Percentiles rank a stretch among this genome's conserved stretches.
Evolutionary conservation across 2,797 vertebrate genomes (phyloP).

Genomic region (Myotis myotis): DNA sequence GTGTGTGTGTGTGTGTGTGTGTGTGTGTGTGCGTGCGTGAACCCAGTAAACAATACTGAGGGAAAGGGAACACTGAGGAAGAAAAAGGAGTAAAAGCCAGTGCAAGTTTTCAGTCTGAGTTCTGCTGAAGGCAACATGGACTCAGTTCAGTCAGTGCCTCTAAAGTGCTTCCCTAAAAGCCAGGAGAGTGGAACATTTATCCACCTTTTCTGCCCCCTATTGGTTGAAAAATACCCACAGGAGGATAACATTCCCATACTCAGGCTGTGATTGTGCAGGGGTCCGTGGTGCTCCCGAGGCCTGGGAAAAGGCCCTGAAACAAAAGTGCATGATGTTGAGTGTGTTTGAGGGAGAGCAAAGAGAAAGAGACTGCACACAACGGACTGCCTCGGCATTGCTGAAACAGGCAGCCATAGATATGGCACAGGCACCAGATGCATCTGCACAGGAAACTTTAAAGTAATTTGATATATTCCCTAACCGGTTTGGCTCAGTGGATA

Average conservation of each 20-base stretch:
- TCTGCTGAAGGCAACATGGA: not conserved
- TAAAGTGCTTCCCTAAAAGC: not conserved
- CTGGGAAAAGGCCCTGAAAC: not conserved
- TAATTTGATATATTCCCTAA: not conserved
- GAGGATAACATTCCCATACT: rapidly evolving
- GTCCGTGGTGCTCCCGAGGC: not conserved
- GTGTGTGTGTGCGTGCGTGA: too few species aligned
- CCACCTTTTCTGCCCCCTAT: not conserved
- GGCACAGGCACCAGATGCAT: not conserved
- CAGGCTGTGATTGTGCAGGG: rapidly evolving
- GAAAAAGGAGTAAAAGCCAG: not conserved
- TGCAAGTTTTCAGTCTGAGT: not conserved
- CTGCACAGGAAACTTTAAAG: not conserved
- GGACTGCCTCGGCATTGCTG: not conserved
- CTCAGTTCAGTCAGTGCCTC: not conserved
- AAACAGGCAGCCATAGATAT: not conserved
- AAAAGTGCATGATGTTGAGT: not conserved
- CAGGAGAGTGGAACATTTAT: not conserved
- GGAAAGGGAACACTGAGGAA: not conserved
- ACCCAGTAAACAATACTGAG: not conserved
- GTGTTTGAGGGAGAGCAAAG: not conserved
- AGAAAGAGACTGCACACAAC: not conserved
- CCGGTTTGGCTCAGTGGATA: too few species aligned
- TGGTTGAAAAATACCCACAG: not conserved
- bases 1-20: too few species aligned